Percentiles rank a stretch among this genome's conserved stretches.
Evolutionary conservation across 2,113 vertebrate species (phyloP).

Genomic region (Alouatta palliata): DNA sequence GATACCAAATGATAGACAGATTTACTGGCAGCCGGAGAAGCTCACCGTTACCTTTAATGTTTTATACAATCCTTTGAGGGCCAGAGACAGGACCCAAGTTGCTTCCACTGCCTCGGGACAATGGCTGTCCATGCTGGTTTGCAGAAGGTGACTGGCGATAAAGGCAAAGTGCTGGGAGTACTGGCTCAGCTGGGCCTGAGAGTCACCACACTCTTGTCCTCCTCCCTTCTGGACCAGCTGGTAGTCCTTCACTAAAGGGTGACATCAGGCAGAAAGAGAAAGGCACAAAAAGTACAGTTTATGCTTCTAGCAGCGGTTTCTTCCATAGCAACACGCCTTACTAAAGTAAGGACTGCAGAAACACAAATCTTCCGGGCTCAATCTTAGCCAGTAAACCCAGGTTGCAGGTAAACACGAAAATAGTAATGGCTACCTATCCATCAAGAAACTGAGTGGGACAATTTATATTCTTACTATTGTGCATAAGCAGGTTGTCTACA

Average conservation of each 20-base stretch:
- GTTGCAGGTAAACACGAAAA: neutral
- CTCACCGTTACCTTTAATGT: slow-evolving; percentile 86
- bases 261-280: neutral
- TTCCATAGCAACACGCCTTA: neutral
- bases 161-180: slow-evolving; percentile 94
- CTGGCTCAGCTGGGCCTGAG: slow-evolving; percentile 86
- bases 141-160: slow-evolving; percentile 93
- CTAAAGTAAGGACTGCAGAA: neutral
- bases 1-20: neutral
- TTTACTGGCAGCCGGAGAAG: neutral
- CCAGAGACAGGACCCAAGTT: slow-evolving; percentile 95
- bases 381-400: neutral
- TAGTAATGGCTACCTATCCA: neutral
- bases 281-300: slow-evolving; percentile 17
- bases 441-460: neutral
- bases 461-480: neutral
- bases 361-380: neutral
- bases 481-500: neutral
- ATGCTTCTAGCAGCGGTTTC: neutral
- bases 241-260: slow-evolving; percentile 93
- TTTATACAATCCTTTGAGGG: slow-evolving; percentile 96
- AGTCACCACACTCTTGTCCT: slow-evolving; percentile 46
- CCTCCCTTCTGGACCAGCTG: slow-evolving; percentile 92
- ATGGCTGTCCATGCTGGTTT: slow-evolving; percentile 88
- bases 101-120: slow-evolving; percentile 94